Conservation (phyloP, 92 coral and sea anemone species). For the Porites cylindrica region DNA sequence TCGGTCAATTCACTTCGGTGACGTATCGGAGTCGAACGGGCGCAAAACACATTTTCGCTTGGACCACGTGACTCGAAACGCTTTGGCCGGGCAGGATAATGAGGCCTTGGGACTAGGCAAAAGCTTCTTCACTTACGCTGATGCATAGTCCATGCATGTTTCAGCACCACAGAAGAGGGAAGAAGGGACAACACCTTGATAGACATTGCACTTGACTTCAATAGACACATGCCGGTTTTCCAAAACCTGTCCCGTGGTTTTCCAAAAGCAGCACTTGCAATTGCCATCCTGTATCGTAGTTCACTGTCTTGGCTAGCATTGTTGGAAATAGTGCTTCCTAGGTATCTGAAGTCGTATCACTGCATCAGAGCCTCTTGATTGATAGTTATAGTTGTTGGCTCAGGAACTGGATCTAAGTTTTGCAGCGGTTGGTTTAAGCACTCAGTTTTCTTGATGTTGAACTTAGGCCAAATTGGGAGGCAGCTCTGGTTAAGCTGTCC, state of each 20-base stretch:
- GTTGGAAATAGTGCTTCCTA: constrained; percentile 45
- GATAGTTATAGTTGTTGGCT: constrained; percentile 32
- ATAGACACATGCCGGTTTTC: constrained; percentile 45
- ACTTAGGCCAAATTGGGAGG: constrained; percentile 37
- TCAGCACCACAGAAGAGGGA: too few species aligned
- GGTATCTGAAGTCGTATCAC: constrained; percentile 54
- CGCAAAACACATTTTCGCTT: too few species aligned
- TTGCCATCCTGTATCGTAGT: constrained; percentile 42
- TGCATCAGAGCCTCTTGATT: constrained; percentile 34
- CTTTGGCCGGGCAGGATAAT: too few species aligned
- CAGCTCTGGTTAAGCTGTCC: constrained; percentile 34
- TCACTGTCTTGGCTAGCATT: constrained; percentile 44
- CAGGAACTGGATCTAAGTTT: constrained; percentile 26
- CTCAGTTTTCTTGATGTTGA: constrained; percentile 66
- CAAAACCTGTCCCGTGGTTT: constrained; percentile 41
- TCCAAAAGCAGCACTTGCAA: constrained; percentile 39
- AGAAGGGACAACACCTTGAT: neutral
- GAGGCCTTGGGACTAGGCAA: too few species aligned
- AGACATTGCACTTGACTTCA: constrained; percentile 38
- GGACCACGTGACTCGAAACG: too few species aligned
- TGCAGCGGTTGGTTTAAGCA: constrained; percentile 33
- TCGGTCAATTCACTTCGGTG: too few species aligned
- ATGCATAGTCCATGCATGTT: too few species aligned
- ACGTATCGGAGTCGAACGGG: too few species aligned
- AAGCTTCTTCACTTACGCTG: too few species aligned